Percentiles rank a stretch among this genome's conserved stretches.
phyloP scores from a whole-genome alignment of 2,113 vertebrate genomes.

The Merops nubicus region DNA sequence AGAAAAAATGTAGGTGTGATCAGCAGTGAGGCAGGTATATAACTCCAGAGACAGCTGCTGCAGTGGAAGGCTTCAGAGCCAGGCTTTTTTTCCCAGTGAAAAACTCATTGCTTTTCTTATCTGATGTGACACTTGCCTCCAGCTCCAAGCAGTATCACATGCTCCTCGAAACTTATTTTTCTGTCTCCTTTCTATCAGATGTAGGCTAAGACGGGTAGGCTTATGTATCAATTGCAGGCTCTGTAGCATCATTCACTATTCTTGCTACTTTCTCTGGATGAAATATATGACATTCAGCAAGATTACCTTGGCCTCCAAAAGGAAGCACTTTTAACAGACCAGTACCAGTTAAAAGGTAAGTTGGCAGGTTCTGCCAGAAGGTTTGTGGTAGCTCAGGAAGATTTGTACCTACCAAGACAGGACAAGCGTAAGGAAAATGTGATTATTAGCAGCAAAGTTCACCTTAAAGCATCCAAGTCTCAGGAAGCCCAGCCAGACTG shows the following conservation, averaged over 20 bases:
- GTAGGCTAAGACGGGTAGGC: not conserved
- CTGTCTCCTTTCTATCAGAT: not conserved
- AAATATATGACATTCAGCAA: not conserved
- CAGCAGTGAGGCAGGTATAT: not conserved
- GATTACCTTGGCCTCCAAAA: not conserved
- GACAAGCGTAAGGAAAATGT: not conserved
- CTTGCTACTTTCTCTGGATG: not conserved
- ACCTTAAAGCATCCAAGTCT: not conserved
- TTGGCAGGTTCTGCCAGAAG: not conserved
- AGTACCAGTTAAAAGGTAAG: not conserved
- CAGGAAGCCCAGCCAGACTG: not conserved
- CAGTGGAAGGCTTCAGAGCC: not conserved
- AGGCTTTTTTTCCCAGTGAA: not conserved
- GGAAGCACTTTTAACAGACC: not conserved
- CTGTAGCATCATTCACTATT: not conserved
- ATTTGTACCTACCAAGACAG: not conserved
- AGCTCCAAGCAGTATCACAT: not conserved
- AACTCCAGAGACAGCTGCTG: not conserved
- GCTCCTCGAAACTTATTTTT: constrained; percentile 17
- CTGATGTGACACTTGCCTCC: constrained; percentile 12
- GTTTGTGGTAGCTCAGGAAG: not conserved
- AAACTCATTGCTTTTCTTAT: constrained; percentile 19
- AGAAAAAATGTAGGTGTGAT: not conserved
- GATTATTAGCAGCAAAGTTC: not conserved
- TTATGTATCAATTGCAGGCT: not conserved